A percentile compares a stretch with the other conserved stretches of the same genome.
Evolutionary conservation across 2,888 invertebrate species (phyloP).

Genomic region (Sturmia bella): DNA sequence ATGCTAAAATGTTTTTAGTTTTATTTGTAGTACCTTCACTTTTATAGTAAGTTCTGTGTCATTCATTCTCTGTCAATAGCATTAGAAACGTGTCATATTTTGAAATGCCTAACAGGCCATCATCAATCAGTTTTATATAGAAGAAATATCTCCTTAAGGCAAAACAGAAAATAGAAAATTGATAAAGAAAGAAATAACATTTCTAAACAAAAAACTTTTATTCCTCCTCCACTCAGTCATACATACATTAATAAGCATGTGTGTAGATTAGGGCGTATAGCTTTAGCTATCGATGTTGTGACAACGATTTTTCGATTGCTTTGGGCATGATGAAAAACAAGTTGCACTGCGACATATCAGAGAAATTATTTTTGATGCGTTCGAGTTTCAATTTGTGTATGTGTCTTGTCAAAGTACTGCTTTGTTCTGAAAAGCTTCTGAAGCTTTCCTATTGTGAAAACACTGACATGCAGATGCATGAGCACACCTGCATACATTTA

Average conservation of each 20-base stretch:
- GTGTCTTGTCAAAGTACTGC: no score
- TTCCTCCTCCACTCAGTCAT: conserved; percentile 8
- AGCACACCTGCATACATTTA: no score
- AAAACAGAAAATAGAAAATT: conserved; percentile 16
- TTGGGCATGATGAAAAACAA: no score
- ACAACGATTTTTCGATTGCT: no score
- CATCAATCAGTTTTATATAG: conserved; percentile 65
- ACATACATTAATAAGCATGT: conserved; percentile 3
- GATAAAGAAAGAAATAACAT: background rate
- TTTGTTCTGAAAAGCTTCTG: no score
- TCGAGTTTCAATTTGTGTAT: no score
- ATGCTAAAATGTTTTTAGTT: conserved; percentile 1
- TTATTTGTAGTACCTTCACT: background rate
- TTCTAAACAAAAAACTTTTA: background rate
- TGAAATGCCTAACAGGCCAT: conserved; percentile 71
- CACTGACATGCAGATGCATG: background rate
- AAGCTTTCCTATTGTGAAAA: conserved; percentile 25
- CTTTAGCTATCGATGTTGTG: no score
- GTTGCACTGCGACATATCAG: no score
- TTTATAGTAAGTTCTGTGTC: background rate
- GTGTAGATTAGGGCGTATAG: no score
- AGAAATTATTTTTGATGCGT: no score
- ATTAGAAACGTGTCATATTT: conserved; percentile 69
- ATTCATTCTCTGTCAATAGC: conserved; percentile 58
- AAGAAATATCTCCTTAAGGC: conserved; percentile 35